These are phyloP conservation scores for Trichoplusia ni DNA, from an alignment of 1,140 invertebrate species.

Conservation along the genomic window DNA sequence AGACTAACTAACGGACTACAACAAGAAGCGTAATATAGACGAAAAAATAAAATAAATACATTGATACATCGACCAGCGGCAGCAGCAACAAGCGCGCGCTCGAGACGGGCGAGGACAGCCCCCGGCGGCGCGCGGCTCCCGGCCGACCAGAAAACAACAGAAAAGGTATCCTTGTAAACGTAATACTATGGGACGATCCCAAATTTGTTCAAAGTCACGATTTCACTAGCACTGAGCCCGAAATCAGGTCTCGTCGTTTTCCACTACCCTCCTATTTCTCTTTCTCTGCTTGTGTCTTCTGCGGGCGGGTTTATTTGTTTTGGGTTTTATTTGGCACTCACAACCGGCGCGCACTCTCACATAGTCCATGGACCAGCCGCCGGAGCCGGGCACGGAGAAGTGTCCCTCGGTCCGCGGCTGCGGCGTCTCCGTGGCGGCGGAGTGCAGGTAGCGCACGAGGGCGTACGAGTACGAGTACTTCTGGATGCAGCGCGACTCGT, in stretches of 20 bases:
- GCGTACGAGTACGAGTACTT: conserved; percentile 93
- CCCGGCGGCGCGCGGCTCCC: conserved; percentile 3
- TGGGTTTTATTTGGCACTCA: conserved; percentile 86
- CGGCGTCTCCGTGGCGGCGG: conserved; percentile 75
- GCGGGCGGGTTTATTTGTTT: conserved; percentile 51
- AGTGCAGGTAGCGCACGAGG: conserved; percentile 83
- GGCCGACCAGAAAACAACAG: conserved; percentile 50
- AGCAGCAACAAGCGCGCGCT: conserved; percentile 37
- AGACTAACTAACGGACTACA: conserved; percentile 59
- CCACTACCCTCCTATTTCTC: conserved; percentile 58
- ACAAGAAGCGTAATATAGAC: conserved; percentile 66
- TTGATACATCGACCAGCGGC: conserved; percentile 47
- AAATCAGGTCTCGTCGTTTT: conserved; percentile 73
- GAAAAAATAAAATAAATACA: conserved; percentile 68
- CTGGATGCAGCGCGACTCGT: conserved; percentile 90
- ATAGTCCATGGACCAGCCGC: conserved; percentile 89
- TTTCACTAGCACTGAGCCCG: conserved; percentile 40
- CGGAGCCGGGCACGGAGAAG: conserved; percentile 80
- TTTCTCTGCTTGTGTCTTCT: conserved; percentile 62
- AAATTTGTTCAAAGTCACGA: conserved; percentile 71
- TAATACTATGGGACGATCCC: conserved; percentile 39
- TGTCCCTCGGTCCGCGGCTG: conserved; percentile 78
- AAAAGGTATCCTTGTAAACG: conserved; percentile 36
- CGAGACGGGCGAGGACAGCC: conserved; percentile 50
- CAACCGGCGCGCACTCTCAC: conserved; percentile 91